Conservation (phyloP, 35 echinoderm and acorn worm genomes). For the Acanthaster planci region DNA sequence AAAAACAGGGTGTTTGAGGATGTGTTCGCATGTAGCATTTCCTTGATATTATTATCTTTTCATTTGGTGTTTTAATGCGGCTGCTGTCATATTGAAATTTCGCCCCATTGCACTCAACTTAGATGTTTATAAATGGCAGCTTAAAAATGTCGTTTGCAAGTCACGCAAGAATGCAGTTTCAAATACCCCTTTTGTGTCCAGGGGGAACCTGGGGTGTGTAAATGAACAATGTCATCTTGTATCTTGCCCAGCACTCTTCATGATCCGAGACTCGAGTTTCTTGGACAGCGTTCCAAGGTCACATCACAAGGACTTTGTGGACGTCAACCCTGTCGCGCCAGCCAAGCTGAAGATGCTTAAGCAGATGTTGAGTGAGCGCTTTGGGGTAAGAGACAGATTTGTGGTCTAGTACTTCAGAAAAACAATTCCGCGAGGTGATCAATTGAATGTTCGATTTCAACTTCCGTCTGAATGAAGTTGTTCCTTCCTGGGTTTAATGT, state of each 20-base stretch:
- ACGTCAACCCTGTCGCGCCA: conserved; percentile 86
- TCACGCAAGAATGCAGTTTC: too few relatives aligned
- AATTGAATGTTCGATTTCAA: too few relatives aligned
- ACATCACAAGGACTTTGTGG: conserved; percentile 77
- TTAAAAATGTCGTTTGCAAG: too few relatives aligned
- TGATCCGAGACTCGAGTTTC: conserved; percentile 72
- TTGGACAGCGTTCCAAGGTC: conserved; percentile 63
- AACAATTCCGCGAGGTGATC: neutral
- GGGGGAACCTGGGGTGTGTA: neutral
- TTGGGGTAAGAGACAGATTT: conserved; percentile 64
- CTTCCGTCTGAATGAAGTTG: too few relatives aligned
- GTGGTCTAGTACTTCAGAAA: neutral
- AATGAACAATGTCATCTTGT: neutral
- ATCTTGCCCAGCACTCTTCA: conserved; percentile 77
- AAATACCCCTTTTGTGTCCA: neutral
- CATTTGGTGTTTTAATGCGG: too few relatives aligned
- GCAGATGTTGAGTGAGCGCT: conserved; percentile 86
- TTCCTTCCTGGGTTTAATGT: too few relatives aligned
- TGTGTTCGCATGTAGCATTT: too few relatives aligned
- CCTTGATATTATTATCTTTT: too few relatives aligned
- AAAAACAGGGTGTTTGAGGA: too few relatives aligned
- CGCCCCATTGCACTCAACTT: too few relatives aligned
- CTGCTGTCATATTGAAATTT: too few relatives aligned
- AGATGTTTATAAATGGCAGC: too few relatives aligned
- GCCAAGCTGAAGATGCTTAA: conserved; percentile 89